phyloP scores from a whole-genome alignment of 2,113 vertebrate species.

The Rana temporaria region DNA sequence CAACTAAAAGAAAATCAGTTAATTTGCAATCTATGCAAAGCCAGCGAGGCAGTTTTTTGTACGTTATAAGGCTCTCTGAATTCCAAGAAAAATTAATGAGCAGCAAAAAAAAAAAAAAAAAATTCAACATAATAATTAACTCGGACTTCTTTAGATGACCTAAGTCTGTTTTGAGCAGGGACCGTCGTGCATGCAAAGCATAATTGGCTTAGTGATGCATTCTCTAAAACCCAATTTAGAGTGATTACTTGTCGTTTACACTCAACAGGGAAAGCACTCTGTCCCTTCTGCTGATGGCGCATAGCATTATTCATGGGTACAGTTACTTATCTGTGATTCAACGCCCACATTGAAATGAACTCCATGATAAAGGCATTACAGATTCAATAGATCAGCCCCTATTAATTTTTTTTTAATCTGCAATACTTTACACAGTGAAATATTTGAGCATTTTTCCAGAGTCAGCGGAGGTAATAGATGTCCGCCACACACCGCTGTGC shows the following conservation, averaged over 20 bases:
- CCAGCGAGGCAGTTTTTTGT: neutral
- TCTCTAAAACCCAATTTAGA: neutral
- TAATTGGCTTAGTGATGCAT: constrained; percentile 8
- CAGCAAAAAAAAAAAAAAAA: neutral
- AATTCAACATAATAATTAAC: neutral
- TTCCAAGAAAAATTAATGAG: neutral
- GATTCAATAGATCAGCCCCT: neutral
- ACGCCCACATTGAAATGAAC: neutral
- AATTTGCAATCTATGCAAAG: no score
- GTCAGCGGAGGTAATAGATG: neutral
- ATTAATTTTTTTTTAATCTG: neutral
- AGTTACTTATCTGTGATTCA: constrained; percentile 17
- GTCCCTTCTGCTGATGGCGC: neutral
- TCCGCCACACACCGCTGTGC: neutral
- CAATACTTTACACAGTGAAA: neutral
- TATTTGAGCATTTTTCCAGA: neutral
- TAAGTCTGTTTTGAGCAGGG: neutral
- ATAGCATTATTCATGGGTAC: neutral
- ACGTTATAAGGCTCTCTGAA: neutral
- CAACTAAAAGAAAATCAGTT: no score
- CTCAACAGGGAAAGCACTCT: neutral
- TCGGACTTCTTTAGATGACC: neutral
- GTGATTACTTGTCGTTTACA: neutral
- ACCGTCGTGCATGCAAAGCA: neutral
- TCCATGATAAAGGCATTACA: neutral